phyloP scores from a whole-genome alignment of 1,140 invertebrate species.

The Palaemon carinicauda region DNA sequence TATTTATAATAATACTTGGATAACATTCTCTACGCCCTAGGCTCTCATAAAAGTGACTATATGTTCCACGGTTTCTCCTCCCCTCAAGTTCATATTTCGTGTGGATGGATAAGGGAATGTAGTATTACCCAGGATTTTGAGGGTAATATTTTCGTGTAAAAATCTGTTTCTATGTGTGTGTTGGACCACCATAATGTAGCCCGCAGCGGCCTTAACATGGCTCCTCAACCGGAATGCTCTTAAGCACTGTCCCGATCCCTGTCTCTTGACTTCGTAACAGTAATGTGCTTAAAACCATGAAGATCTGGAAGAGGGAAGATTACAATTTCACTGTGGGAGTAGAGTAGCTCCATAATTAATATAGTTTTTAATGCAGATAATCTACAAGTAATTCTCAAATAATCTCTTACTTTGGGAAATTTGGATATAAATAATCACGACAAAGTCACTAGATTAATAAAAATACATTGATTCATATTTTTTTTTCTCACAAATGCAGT shows the following conservation, averaged over 20 bases:
- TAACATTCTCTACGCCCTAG: too few relatives aligned
- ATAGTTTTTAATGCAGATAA: too few relatives aligned
- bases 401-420: too few relatives aligned
- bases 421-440: too few relatives aligned
- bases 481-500: too few relatives aligned
- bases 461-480: too few relatives aligned
- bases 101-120: neutral
- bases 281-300: neutral
- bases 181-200: constrained; percentile 7
- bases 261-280: neutral
- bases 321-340: neutral
- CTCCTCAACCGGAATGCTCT: constrained; percentile 44
- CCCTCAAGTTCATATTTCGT: neutral
- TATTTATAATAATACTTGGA: too few relatives aligned
- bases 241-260: neutral
- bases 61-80: too few relatives aligned
- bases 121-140: neutral
- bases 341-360: neutral
- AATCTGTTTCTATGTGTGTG: constrained; percentile 29
- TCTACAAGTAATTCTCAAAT: too few relatives aligned
- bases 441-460: too few relatives aligned
- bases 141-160: constrained; percentile 24
- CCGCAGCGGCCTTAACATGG: neutral
- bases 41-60: too few relatives aligned
- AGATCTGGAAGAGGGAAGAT: neutral